Percentiles rank a stretch among this genome's conserved stretches.
phyloP scores from a whole-genome alignment of 2,888 invertebrate genomes.

The Stomorhina lunata region DNA sequence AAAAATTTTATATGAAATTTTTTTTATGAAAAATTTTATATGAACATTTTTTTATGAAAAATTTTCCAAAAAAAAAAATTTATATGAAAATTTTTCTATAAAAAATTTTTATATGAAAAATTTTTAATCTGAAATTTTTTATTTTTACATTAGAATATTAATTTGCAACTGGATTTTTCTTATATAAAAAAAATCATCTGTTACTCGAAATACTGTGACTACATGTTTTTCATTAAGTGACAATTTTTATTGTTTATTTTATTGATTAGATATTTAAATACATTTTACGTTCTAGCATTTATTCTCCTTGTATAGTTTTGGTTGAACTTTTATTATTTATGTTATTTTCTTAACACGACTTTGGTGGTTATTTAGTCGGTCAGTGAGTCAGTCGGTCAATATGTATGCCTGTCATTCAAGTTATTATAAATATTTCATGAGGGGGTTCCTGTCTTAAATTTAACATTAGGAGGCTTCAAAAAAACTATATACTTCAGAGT shows the following conservation, averaged over 20 bases:
- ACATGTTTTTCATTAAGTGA: slow-evolving; percentile 38
- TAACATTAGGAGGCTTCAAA: no score
- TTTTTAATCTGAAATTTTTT: no score
- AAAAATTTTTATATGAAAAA: no score
- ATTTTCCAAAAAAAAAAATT: no score
- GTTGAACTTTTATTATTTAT: not conserved
- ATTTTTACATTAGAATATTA: no score
- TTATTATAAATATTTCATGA: slow-evolving; percentile 31
- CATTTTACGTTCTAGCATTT: slow-evolving; percentile 26
- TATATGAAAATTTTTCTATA: no score
- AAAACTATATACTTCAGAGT: no score
- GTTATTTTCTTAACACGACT: not conserved
- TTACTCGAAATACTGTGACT: not conserved
- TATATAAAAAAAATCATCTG: not conserved
- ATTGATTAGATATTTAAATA: slow-evolving; percentile 68
- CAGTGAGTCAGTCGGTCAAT: not conserved
- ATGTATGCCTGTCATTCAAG: not conserved
- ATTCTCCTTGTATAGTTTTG: not conserved
- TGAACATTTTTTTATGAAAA: no score
- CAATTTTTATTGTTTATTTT: slow-evolving; percentile 65
- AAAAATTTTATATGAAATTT: no score
- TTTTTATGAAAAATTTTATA: no score
- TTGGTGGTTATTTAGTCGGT: not conserved
- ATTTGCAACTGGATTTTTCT: no score
- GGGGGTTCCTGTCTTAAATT: not conserved